Conservation (phyloP, 1,140 invertebrate genomes). For the Drosophila kurseongensis region DNA sequence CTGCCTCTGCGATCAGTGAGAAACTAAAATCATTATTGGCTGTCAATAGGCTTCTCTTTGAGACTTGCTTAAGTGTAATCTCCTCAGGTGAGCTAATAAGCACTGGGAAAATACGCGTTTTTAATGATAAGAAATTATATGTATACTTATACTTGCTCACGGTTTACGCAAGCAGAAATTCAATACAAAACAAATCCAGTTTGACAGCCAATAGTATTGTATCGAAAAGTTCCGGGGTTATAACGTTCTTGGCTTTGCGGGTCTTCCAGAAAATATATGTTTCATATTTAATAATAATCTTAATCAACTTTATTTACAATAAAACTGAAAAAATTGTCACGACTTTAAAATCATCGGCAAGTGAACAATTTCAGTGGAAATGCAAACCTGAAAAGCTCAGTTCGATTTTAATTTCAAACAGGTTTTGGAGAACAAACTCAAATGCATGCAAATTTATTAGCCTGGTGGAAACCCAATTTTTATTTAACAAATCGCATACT, state of each 20-base stretch:
- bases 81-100: conserved; percentile 17
- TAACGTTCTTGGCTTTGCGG: conserved; percentile 2
- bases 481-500: background rate
- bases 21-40: conserved; percentile 23
- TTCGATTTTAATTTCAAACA: conserved; percentile 8
- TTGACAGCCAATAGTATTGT: background rate
- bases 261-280: background rate
- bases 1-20: conserved; percentile 7
- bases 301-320: background rate
- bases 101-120: conserved; percentile 4
- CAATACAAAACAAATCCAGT: conserved; percentile 12
- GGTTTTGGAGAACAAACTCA: conserved; percentile 1
- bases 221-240: conserved; percentile 1
- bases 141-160: conserved; percentile 5
- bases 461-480: background rate
- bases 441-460: background rate
- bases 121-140: conserved; percentile 31
- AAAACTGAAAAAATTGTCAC: background rate
- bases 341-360: background rate
- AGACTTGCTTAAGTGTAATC: conserved; percentile 4
- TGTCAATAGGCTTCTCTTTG: conserved; percentile 6
- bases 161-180: conserved; percentile 8
- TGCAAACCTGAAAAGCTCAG: conserved; percentile 14
- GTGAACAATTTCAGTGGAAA: conserved; percentile 2
- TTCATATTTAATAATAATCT: background rate